Evolutionary conservation across 2,888 invertebrate genomes (phyloP).

Genomic region (Dexiosoma caninum): DNA sequence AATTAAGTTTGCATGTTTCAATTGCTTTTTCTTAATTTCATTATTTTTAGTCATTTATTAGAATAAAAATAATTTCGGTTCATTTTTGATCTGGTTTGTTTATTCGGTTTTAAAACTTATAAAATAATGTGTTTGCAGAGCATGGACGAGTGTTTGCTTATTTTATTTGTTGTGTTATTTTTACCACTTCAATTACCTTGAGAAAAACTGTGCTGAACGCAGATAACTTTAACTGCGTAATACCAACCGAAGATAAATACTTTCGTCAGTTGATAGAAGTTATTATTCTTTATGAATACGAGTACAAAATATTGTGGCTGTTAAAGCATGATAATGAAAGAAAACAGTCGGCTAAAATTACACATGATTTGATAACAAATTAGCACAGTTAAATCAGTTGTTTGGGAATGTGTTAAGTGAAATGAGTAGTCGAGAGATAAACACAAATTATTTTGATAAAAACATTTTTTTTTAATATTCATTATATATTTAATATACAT

Average conservation of each 20-base stretch:
- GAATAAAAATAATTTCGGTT: too few relatives aligned
- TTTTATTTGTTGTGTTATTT: constrained; percentile 54
- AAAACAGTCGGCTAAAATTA: not conserved
- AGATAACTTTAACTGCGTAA: constrained; percentile 27
- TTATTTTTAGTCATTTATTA: too few relatives aligned
- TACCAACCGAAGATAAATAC: constrained; percentile 22
- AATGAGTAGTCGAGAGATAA: constrained; percentile 20
- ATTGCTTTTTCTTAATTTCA: too few relatives aligned
- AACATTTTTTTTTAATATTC: not conserved
- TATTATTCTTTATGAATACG: constrained; percentile 8
- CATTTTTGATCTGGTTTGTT: too few relatives aligned
- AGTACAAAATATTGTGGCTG: not conserved
- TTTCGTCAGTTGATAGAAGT: constrained; percentile 24
- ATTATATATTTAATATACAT: too few relatives aligned
- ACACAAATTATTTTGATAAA: not conserved
- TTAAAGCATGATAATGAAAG: constrained; percentile 55
- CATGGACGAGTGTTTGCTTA: constrained; percentile 6
- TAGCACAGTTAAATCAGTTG: constrained; percentile 22
- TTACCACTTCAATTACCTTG: constrained; percentile 24
- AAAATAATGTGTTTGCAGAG: too few relatives aligned
- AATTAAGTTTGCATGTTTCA: too few relatives aligned
- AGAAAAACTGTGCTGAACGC: not conserved
- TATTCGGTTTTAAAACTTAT: too few relatives aligned
- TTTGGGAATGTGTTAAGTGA: constrained; percentile 54
- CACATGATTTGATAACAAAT: not conserved